phyloP scores from a whole-genome alignment of 2,888 invertebrate species.

The Spisula subtruncata region DNA sequence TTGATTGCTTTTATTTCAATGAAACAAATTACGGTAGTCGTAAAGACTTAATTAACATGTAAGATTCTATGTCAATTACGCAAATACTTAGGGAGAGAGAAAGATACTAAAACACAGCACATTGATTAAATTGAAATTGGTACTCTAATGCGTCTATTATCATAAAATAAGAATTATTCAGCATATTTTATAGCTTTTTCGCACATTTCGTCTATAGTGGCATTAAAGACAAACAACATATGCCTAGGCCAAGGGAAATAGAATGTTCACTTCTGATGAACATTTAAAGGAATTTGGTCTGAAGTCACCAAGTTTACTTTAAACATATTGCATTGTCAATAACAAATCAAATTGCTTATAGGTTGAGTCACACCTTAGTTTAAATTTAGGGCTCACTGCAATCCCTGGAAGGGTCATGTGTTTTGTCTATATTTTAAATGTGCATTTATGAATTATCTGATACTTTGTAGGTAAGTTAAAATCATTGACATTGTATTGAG shows the following conservation, averaged over 20 bases:
- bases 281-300: neutral
- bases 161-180: constrained; percentile 28
- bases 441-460: too few species aligned
- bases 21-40: neutral
- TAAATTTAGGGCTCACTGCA: too few species aligned
- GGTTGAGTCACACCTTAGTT: too few species aligned
- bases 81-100: neutral
- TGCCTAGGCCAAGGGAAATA: constrained; percentile 3
- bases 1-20: constrained; percentile 20
- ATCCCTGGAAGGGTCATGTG: too few species aligned
- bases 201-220: constrained; percentile 26
- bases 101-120: neutral
- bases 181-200: constrained; percentile 19
- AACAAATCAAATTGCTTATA: too few species aligned
- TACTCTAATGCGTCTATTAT: constrained; percentile 26
- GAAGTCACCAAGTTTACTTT: neutral
- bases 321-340: too few species aligned
- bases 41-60: constrained; percentile 26
- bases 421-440: too few species aligned
- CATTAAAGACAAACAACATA: neutral
- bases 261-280: neutral
- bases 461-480: too few species aligned
- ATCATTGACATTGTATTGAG: too few species aligned
- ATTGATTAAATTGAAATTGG: constrained; percentile 36
- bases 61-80: constrained; percentile 21